Conservation (phyloP, 2,888 invertebrate genomes). For the Eristalis arbustorum region DNA sequence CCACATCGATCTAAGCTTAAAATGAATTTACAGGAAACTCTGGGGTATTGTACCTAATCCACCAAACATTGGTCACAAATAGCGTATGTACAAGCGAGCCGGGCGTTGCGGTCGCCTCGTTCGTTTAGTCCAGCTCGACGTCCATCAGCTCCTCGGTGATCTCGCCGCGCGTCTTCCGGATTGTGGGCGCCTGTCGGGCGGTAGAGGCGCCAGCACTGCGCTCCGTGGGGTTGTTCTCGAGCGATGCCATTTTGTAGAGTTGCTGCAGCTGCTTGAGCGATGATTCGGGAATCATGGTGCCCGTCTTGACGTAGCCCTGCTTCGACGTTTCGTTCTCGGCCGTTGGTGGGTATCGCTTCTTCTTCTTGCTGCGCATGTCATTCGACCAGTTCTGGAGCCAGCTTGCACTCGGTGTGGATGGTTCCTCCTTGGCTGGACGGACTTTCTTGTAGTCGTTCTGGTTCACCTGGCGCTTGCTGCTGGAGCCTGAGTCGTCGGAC, state of each 20-base stretch:
- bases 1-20: not conserved
- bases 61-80: conserved; percentile 18
- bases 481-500: conserved; percentile 73
- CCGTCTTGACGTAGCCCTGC: conserved; percentile 71
- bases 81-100: conserved; percentile 47
- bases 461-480: conserved; percentile 78
- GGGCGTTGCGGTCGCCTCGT: no score
- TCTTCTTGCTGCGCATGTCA: conserved; percentile 79
- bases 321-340: conserved; percentile 65
- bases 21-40: conserved; percentile 36
- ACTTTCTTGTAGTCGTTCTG: conserved; percentile 72
- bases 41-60: conserved; percentile 35
- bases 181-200: conserved; percentile 57
- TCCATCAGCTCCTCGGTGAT: conserved; percentile 83
- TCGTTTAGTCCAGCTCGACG: conserved; percentile 75
- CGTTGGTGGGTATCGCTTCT: conserved; percentile 23
- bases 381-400: conserved; percentile 82
- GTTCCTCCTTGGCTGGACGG: conserved; percentile 9
- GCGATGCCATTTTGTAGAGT: conserved; percentile 78
- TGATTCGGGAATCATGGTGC: conserved; percentile 79
- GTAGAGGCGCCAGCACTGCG: conserved; percentile 54
- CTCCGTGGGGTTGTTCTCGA: conserved; percentile 41
- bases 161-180: conserved; percentile 80
- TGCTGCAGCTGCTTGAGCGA: conserved; percentile 78
- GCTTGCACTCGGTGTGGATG: conserved; percentile 24